Base-by-base conservation (phyloP, 2,797 vertebrate genomes). In the Muscicapa comitata region DNA sequence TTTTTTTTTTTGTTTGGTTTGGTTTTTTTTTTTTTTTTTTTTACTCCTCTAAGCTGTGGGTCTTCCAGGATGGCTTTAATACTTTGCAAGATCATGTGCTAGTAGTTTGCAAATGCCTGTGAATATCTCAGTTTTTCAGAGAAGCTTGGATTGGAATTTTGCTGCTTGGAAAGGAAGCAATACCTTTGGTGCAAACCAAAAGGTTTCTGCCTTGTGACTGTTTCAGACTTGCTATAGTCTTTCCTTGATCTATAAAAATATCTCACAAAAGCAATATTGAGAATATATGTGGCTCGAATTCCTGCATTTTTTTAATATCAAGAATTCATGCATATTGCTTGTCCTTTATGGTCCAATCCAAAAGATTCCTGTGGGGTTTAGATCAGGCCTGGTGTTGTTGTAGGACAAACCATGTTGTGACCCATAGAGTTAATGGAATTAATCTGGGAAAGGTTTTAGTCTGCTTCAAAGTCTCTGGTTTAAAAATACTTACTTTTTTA, bases 261-360 rank as follows among this genome's bases (percentile, higher is more conserved):
- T 17, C 26, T 73, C 33, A 74, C 37, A 84, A 50, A 88, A 86
- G 10, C 54, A 61, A 45, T n/a, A 26, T 2, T 86, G n/a, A 78
- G 43, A 86, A 66, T 5, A 8, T 2, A 1, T 0, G 2, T 61
- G 50, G 29, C 40, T 71, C 1, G 5, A 42, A n/a, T 37, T 77
- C 10, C 13, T 63, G 16, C 7, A 4, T 28, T 67, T 87, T 77
- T 61, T 61, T 4, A 35, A 18, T 57, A 47, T 19, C 37, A 48
- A 37, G 47, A 73, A 68, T 13, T 1, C 23, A 11, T 78, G 23
- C 3, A 13, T 82, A 48, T 81, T 82, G 8, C 14, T 58, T 77
- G 17, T 65, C 13, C 47, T 19, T 35, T 79, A 5, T 45, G 11
- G 6, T 70, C 40, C 26, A 10, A 65, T 61, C 19, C 21, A 25